These are phyloP conservation scores for Onychomys arenicola DNA, from an alignment of 2,797 vertebrate species.

Conservation along the genomic window DNA sequence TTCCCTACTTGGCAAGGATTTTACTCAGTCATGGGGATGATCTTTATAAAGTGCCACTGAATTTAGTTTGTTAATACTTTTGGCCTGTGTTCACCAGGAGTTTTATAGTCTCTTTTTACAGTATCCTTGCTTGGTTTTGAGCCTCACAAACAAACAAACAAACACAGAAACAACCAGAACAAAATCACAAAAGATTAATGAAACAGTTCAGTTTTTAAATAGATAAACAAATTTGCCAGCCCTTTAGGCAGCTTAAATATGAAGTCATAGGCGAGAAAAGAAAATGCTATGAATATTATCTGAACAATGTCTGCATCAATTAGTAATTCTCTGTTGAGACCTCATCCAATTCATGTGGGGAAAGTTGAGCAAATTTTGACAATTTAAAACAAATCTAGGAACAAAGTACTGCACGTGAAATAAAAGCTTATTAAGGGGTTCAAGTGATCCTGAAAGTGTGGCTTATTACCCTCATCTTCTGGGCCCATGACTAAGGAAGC, in stretches of 20 bases:
- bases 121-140: background rate
- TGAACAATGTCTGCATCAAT: conserved; percentile 1
- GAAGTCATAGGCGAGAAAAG: background rate
- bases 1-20: background rate
- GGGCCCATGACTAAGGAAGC: background rate
- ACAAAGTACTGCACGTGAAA: background rate
- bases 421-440: background rate
- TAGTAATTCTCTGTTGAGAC: background rate
- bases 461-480: background rate
- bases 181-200: background rate
- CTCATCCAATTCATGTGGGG: background rate
- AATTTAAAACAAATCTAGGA: background rate
- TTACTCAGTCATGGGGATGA: background rate
- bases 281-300: conserved; percentile 45
- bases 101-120: background rate
- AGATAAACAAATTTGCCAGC: background rate
- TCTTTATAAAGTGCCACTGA: background rate
- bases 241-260: background rate
- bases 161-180: background rate
- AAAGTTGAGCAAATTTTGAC: conserved; percentile 20
- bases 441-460: conserved; percentile 7
- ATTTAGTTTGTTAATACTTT: background rate
- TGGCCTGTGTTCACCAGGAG: background rate
- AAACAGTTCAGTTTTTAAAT: background rate
- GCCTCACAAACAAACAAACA: background rate